Evolutionary conservation across 2,113 vertebrate genomes (phyloP).

Genomic region (Ctenomys sociabilis): DNA sequence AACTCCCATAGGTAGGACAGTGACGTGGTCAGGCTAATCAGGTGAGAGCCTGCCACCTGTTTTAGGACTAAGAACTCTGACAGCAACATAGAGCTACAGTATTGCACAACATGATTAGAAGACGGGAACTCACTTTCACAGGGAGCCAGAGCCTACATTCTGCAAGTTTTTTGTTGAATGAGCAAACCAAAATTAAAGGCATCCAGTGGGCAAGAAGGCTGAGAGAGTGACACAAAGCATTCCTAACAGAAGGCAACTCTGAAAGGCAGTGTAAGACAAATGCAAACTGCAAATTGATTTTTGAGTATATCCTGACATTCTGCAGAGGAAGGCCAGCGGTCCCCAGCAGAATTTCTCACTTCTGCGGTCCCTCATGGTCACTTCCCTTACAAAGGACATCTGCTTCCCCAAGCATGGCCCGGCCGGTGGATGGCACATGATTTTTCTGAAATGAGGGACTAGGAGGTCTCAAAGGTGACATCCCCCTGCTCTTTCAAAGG

Average conservation of each 20-base stretch:
- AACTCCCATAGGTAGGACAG: slow-evolving; percentile 29
- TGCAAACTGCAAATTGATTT: slow-evolving; percentile 32
- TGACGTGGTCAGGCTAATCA: slow-evolving; percentile 35
- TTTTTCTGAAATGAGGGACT: not conserved
- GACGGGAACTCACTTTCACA: slow-evolving; percentile 75
- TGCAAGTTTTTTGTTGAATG: slow-evolving; percentile 75
- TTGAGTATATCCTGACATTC: not conserved
- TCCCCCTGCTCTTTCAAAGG: not conserved
- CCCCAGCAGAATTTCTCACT: not conserved
- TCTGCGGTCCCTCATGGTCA: not conserved
- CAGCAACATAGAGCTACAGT: slow-evolving; percentile 65
- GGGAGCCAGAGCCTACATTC: slow-evolving; percentile 60
- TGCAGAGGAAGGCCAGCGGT: not conserved
- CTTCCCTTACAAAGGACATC: not conserved
- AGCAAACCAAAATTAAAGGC: slow-evolving; percentile 74
- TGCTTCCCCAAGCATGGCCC: not conserved
- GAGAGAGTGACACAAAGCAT: slow-evolving; percentile 35
- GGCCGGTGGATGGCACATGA: too few relatives aligned
- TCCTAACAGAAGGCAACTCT: slow-evolving; percentile 14
- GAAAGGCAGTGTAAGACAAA: slow-evolving; percentile 55
- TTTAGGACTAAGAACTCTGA: slow-evolving; percentile 68
- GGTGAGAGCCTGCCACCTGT: slow-evolving; percentile 62
- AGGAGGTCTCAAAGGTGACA: not conserved
- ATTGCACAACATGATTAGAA: slow-evolving; percentile 65
- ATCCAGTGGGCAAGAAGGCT: slow-evolving; percentile 67